Evolutionary conservation across 2,113 vertebrate species (phyloP).

Genomic region (Taurulus bubalis): DNA sequence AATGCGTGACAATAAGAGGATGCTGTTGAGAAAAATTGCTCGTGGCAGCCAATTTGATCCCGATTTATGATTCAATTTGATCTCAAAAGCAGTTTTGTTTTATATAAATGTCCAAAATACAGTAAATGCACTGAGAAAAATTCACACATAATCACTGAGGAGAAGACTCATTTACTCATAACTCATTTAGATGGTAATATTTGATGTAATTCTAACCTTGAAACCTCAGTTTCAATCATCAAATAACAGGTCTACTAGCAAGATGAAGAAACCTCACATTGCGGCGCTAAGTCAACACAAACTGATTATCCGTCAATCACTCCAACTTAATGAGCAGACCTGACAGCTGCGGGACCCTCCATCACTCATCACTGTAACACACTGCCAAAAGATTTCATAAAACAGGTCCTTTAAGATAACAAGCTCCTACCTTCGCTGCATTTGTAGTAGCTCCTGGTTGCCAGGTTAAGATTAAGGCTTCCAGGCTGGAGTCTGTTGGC

Average conservation of each 20-base stretch:
- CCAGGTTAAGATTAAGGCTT: conserved; percentile 56
- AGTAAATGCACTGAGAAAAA: not conserved
- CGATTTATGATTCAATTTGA: not conserved
- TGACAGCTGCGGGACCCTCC: conserved; percentile 67
- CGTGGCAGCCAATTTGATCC: not conserved
- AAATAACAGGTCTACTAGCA: conserved; percentile 29
- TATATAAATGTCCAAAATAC: not conserved
- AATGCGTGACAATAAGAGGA: not conserved
- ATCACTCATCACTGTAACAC: conserved; percentile 65
- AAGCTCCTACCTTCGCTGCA: conserved; percentile 73
- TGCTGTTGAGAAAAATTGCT: not conserved
- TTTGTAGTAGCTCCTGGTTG: conserved; percentile 58
- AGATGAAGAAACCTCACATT: conserved; percentile 53
- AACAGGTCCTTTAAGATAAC: conserved; percentile 47
- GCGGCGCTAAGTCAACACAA: conserved; percentile 72
- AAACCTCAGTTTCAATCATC: conserved; percentile 37
- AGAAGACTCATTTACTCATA: no score
- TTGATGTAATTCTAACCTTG: conserved; percentile 48
- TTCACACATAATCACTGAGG: not conserved
- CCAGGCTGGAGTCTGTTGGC: conserved; percentile 42
- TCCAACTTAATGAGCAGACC: conserved; percentile 74
- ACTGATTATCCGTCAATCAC: conserved; percentile 77
- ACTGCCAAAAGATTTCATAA: conserved; percentile 60
- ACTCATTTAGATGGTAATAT: conserved; percentile 15
- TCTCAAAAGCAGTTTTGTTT: not conserved